Evolutionary conservation across 2,797 vertebrate species (phyloP).

Genomic region (Gephyroberyx darwinii): DNA sequence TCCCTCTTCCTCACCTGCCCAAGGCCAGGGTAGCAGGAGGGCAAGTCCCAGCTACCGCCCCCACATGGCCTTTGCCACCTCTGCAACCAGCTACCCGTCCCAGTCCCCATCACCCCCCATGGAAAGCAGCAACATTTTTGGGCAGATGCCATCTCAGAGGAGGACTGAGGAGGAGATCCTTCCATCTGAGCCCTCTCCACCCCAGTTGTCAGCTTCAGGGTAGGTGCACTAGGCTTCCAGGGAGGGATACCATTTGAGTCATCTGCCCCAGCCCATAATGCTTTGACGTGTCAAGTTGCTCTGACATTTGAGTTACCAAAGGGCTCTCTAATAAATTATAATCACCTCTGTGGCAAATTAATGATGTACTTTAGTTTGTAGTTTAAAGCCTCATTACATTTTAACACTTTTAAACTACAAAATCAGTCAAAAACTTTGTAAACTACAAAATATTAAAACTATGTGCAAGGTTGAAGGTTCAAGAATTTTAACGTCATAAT

Average conservation of each 20-base stretch:
- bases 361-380: conserved; percentile 33
- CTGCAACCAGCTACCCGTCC: conserved; percentile 90
- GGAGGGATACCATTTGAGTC: conserved; percentile 71
- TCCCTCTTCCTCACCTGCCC: conserved; percentile 93
- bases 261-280: conserved; percentile 75
- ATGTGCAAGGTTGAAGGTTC: conserved; percentile 36
- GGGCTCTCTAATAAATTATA: conserved; percentile 46
- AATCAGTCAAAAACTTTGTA: conserved; percentile 12
- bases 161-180: conserved; percentile 93
- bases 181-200: conserved; percentile 92
- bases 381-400: conserved; percentile 18
- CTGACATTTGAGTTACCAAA: conserved; percentile 59
- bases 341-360: conserved; percentile 47
- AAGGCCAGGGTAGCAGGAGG: conserved; percentile 86
- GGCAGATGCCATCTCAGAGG: conserved; percentile 91
- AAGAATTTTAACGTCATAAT: conserved; percentile 6
- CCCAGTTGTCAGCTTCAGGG: conserved; percentile 96
- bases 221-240: conserved; percentile 87
- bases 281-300: conserved; percentile 72
- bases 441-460: conserved; percentile 36
- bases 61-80: conserved; percentile 89
- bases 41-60: conserved; percentile 87
- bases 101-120: conserved; percentile 87
- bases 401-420: conserved; percentile 30
- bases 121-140: conserved; percentile 92